Evolutionary conservation across 2,113 vertebrate genomes (phyloP), one percentile per base, ranked within the genome.

Genomic region (Ptilorrhoa leucosticta): DNA sequence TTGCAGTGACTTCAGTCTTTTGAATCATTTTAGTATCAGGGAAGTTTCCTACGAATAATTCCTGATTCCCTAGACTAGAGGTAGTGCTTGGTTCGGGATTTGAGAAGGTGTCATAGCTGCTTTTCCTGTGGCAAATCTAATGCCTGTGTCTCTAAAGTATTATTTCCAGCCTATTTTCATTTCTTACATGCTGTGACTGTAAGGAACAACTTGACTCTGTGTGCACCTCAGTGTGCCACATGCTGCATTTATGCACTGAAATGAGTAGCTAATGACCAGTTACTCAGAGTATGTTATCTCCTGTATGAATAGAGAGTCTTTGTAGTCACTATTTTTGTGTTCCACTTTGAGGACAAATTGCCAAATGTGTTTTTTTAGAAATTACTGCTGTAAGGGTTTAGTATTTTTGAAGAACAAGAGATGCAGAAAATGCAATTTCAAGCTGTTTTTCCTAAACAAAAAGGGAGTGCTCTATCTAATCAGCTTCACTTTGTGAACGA

Each of bases 171-270:
- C 58, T 53, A 13, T 64, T 89, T 93, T 78, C 3, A n/a, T 61
- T 75, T 80, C 42, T 57, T 40, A 19, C 5, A 17, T 10, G 6
- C 16, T 40, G 1, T 71, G 20, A n/a, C 31, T 39, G 39, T 45
- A 15, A 45, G 70, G 39, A 77, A 16, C 18, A 2, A 4, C 9
- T 39, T 64, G 64, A 48, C 24, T 56, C 47, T 53, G 28, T 83
- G n/a, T 68, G 35, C 28, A 54, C 26, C 17, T 64, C 22, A 48
- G 2, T 0, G 0, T 72, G 53, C 27, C 6, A 31, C 10, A 5
- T 37, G 15, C 51, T 87, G 54, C 13, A 17, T 90, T 84, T 72
- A 19, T 81, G 28, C 5, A 2, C 66, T 5, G 13, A 87, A 91
- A 68, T 72, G 33, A 26, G 51, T 42, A 76, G 72, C 31, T 80